phyloP scores from a whole-genome alignment of 2,797 vertebrate species.

The Hapalemur alaotrensis region DNA sequence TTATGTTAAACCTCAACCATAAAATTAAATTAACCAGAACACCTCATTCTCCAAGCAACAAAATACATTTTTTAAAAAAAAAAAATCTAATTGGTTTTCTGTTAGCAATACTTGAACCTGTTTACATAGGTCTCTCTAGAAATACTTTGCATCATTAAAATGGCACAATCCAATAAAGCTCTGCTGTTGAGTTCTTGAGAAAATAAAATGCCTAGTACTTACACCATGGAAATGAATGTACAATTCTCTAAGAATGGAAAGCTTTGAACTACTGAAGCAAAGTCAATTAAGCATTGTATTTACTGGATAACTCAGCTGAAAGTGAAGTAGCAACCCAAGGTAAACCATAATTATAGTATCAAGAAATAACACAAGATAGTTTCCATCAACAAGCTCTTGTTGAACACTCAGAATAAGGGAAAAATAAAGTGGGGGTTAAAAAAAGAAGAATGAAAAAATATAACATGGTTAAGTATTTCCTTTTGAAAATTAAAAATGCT shows the following conservation, averaged over 20 bases:
- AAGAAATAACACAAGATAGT: neutral
- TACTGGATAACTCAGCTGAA: slow-evolving; percentile 4
- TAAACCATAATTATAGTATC: neutral
- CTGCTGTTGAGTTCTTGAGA: slow-evolving; percentile 27
- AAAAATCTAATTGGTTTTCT: slow-evolving; percentile 18
- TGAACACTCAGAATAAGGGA: neutral
- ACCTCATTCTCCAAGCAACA: neutral
- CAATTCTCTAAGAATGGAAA: slow-evolving; percentile 45
- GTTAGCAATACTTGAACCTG: slow-evolving; percentile 17
- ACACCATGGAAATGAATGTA: slow-evolving; percentile 49
- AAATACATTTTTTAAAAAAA: neutral
- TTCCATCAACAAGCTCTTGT: slow-evolving; percentile 15
- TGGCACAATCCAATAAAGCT: neutral
- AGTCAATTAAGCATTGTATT: slow-evolving; percentile 4
- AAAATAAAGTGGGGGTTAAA: neutral
- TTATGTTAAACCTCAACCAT: neutral
- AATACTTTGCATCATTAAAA: slow-evolving; percentile 43
- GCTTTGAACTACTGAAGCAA: slow-evolving; percentile 31
- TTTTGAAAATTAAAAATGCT: slow-evolving; percentile 69
- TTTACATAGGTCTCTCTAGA: slow-evolving; percentile 37
- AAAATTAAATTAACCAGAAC: slow-evolving; percentile 55
- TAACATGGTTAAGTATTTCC: neutral
- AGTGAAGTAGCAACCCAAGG: neutral
- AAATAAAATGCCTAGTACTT: slow-evolving; percentile 53
- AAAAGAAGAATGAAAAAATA: neutral